Evolutionary conservation across 2,113 vertebrate genomes (phyloP).

Genomic region (Ivindomyrus marchei): DNA sequence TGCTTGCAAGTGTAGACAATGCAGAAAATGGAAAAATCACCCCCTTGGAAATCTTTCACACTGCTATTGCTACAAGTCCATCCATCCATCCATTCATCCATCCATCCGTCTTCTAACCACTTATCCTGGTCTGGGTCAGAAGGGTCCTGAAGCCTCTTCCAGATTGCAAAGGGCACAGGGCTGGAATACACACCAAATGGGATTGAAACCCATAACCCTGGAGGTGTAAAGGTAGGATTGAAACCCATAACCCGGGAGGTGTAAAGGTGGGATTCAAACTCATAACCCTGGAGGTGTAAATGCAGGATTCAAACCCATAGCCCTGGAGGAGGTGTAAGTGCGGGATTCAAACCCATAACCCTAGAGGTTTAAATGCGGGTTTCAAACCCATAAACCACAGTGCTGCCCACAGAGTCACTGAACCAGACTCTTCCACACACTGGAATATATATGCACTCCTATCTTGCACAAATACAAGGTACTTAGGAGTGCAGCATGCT

Average conservation of each 20-base stretch:
- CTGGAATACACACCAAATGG: not conserved
- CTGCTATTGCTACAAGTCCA: not conserved
- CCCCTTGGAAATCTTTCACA: not conserved
- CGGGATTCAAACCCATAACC: not conserved
- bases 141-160: not conserved
- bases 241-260: not conserved
- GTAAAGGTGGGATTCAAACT: too few relatives aligned
- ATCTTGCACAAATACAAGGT: constrained; percentile 54
- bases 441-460: constrained; percentile 59
- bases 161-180: not conserved
- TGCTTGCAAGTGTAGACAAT: constrained; percentile 50
- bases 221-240: too few relatives aligned
- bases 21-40: constrained; percentile 47
- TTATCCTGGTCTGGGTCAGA: not conserved
- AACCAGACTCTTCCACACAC: constrained; percentile 44
- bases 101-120: not conserved
- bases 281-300: not conserved
- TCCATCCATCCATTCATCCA: not conserved
- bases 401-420: not conserved
- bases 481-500: constrained; percentile 53
- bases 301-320: not conserved
- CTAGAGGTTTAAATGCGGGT: too few relatives aligned
- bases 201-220: not conserved
- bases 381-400: not conserved
- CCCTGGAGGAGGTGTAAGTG: not conserved